Evolutionary conservation across 2,888 invertebrate genomes (phyloP).

Genomic region (Elegia similella): DNA sequence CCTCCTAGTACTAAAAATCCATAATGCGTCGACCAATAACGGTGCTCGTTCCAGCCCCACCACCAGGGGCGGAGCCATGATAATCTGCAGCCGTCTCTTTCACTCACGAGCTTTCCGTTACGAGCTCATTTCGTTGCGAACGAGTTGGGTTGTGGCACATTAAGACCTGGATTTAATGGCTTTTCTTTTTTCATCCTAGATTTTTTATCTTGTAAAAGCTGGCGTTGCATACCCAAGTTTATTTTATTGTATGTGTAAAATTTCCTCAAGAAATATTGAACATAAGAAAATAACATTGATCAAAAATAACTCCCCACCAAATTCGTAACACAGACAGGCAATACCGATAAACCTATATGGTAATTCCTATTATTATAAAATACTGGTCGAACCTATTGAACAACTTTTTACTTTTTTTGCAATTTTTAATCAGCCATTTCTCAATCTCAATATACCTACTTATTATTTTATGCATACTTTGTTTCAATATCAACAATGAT

Average conservation of each 20-base stretch:
- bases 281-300: too few species aligned
- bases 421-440: too few species aligned
- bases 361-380: too few species aligned
- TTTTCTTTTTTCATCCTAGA: not conserved
- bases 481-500: not conserved
- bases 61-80: constrained; percentile 63
- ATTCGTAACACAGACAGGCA: too few species aligned
- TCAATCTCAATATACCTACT: too few species aligned
- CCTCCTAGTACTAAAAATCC: constrained; percentile 69
- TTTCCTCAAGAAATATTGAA: too few species aligned
- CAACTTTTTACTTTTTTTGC: too few species aligned
- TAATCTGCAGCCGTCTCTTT: constrained; percentile 61
- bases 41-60: constrained; percentile 59
- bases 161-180: constrained; percentile 27
- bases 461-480: not conserved
- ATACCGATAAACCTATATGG: too few species aligned
- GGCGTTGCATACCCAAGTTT: not conserved
- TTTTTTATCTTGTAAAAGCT: not conserved
- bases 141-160: constrained; percentile 45
- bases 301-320: too few species aligned
- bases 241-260: too few species aligned
- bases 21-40: constrained; percentile 73
- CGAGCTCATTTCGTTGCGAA: constrained; percentile 49
- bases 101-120: constrained; percentile 57
- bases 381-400: too few species aligned